Evolutionary conservation across 2,797 vertebrate species (phyloP).

Genomic region (Karalla daura): DNA sequence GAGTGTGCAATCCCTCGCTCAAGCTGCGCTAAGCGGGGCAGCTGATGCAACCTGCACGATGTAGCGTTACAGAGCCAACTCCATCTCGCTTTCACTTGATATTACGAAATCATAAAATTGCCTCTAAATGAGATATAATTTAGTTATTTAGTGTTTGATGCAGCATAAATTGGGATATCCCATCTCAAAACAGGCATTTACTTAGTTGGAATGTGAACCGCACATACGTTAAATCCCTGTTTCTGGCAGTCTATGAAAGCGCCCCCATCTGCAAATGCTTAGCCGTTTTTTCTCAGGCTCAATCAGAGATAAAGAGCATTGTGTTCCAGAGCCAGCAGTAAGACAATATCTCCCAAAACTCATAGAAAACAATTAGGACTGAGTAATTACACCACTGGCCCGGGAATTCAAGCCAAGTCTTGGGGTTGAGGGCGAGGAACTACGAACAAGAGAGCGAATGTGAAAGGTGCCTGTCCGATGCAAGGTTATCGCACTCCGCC

Average conservation of each 20-base stretch:
- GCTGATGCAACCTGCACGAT: background rate
- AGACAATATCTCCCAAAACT: constrained; percentile 78
- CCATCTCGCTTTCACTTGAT: constrained; percentile 55
- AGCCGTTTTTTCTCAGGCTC: constrained; percentile 57
- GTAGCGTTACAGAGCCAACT: constrained; percentile 27
- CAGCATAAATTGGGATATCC: constrained; percentile 58
- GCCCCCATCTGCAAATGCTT: constrained; percentile 80
- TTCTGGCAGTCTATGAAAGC: constrained; percentile 77
- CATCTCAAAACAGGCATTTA: constrained; percentile 67
- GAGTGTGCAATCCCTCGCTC: constrained; percentile 13
- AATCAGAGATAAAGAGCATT: constrained; percentile 80
- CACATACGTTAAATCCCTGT: constrained; percentile 75
- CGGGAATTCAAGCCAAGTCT: constrained; percentile 68
- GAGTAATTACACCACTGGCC: constrained; percentile 73
- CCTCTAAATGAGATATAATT: constrained; percentile 64
- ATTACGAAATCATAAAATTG: constrained; percentile 49
- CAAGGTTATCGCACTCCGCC: constrained; percentile 55
- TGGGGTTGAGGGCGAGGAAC: constrained; percentile 43
- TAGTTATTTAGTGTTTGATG: constrained; percentile 61
- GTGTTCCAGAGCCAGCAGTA: constrained; percentile 68
- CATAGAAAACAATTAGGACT: constrained; percentile 79
- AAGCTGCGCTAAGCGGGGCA: too few relatives aligned
- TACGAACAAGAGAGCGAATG: constrained; percentile 48
- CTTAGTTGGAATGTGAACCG: constrained; percentile 62
- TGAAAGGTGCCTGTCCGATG: constrained; percentile 64